Base-by-base conservation (phyloP, 2,888 invertebrate species). In the Alsophila aescularia region DNA sequence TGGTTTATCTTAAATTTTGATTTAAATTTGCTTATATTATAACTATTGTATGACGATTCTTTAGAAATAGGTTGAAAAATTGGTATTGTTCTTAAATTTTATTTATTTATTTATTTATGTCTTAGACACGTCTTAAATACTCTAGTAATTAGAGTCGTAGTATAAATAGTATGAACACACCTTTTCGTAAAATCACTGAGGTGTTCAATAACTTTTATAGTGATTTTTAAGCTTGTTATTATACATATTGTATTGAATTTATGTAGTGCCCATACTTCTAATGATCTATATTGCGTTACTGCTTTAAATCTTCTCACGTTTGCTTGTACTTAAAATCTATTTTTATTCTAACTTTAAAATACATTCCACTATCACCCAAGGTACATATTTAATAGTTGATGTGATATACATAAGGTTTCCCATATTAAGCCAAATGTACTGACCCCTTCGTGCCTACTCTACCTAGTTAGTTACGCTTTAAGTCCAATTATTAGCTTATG, bases 381-480 rank as follows among this genome's bases (percentile, higher is more conserved):
- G 85, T 81, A 74, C 67, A 68, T 45, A 37, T 15, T 56, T 64
- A 61, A 77, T 83, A 86, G 83, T 89, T 76, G 81, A 83, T 89
- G 89, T 90, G 90, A 90, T 90, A 90, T 79, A 75, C 47, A 43
- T 84, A 83, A 87, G 85, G 81, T 79, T 85, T 85, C 87, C 88
- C 85, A 69, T 81, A 77, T 75, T 85, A 87, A 90, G 87, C 90
- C 90, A 87, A 90, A 88, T 81, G 90, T 90, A 91, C 90, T 91
- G 90, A 91, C 86, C 90, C 87, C 88, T 85, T 87, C 88, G 91
- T 91, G 91, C 91, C 91, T 91, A 85, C 81, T 87, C 74, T 90
- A 84, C 43, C 24, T 64, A 60, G 60, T 57, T 63, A 65, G 78
- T 76, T 70, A 79, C 69, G 83, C 83, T 82, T 76, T 51, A 35